Evolutionary conservation across 37 sponge, comb jelly and placozoan genomes (phyloP).

Genomic region (Oscarella lobularis): DNA sequence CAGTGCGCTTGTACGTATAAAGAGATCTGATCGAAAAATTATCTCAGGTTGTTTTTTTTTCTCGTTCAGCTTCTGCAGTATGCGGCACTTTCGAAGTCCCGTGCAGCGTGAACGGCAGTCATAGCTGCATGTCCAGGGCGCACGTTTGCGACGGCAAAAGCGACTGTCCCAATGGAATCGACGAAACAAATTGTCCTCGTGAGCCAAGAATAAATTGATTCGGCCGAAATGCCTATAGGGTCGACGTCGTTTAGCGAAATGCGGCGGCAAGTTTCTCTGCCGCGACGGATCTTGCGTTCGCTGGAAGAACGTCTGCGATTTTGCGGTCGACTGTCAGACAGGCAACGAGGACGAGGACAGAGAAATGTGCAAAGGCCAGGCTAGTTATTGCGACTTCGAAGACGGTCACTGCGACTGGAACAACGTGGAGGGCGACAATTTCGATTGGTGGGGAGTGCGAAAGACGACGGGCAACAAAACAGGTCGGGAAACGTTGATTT

Average conservation of each 20-base stretch:
- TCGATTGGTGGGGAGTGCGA: not conserved
- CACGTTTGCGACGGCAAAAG: not conserved
- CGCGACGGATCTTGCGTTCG: not conserved
- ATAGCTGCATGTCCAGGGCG: not conserved
- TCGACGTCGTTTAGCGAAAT: too few species aligned
- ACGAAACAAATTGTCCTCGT: too few species aligned
- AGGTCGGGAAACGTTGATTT: too few species aligned
- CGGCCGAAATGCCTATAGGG: too few species aligned
- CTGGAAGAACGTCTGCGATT: not conserved
- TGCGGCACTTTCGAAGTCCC: too few species aligned
- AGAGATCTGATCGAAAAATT: too few species aligned
- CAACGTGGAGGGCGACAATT: not conserved
- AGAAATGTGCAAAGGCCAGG: not conserved
- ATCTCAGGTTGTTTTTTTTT: too few species aligned
- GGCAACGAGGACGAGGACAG: not conserved
- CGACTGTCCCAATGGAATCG: not conserved
- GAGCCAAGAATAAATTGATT: too few species aligned
- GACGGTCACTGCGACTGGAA: not conserved
- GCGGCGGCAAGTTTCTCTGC: not conserved
- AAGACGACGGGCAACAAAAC: too few species aligned
- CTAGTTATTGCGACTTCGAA: not conserved
- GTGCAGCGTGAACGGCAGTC: too few species aligned
- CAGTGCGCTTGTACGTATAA: not conserved
- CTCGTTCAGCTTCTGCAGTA: too few species aligned
- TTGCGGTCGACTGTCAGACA: not conserved